Conservation (phyloP, 2,888 invertebrate genomes). For the Eudemis profundana region DNA sequence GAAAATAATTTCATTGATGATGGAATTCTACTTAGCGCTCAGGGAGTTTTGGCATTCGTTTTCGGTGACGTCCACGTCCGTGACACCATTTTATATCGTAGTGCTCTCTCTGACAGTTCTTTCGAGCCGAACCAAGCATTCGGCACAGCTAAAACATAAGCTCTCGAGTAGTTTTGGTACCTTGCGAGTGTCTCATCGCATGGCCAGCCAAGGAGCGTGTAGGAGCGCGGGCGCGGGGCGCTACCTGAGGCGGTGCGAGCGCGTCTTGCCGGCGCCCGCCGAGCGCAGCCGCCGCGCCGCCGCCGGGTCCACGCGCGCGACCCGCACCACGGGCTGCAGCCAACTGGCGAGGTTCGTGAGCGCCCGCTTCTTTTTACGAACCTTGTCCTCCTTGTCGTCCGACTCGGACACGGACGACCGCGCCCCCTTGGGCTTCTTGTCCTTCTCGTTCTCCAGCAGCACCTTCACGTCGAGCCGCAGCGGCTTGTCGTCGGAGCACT, state of each 20-base stretch:
- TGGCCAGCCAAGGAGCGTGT: no score
- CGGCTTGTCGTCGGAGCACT: constrained; percentile 49
- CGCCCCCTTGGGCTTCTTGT: constrained; percentile 50
- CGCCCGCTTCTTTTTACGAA: constrained; percentile 65
- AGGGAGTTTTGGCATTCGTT: neutral
- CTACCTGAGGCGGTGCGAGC: constrained; percentile 62
- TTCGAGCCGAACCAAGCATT: no score
- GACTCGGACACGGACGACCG: constrained; percentile 61
- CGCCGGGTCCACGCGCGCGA: constrained; percentile 85
- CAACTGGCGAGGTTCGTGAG: constrained; percentile 69
- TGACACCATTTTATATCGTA: no score
- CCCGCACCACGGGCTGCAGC: constrained; percentile 88
- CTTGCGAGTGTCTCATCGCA: no score
- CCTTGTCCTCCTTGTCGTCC: constrained; percentile 62
- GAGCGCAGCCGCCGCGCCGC: constrained; percentile 70
- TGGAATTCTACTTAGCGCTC: neutral
- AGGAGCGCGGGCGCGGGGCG: constrained; percentile 50
- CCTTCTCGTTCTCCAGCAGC: constrained; percentile 52
- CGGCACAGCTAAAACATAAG: neutral
- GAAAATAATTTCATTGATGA: constrained; percentile 19
- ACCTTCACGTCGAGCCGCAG: constrained; percentile 61
- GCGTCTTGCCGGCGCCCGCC: constrained; percentile 55
- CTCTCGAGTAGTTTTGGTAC: neutral
- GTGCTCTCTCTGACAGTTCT: no score
- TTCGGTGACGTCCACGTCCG: no score